Evolutionary conservation across 2,888 invertebrate species (phyloP).

Genomic region (Rotaria sp.): DNA sequence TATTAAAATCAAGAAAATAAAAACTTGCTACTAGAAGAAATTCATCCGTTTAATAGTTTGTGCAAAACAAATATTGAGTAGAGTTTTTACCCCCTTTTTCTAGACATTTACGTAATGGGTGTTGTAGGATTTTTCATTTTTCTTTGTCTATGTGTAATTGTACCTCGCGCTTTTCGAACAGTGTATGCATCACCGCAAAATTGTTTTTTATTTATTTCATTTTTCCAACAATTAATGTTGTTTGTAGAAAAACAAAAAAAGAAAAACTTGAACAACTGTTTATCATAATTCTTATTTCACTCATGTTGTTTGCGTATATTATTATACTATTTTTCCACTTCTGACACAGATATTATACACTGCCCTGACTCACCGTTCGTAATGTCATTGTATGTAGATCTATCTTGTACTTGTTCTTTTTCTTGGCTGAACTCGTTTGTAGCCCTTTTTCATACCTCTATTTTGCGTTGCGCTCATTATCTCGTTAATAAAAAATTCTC

Average conservation of each 20-base stretch:
- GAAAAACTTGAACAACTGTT: not conserved
- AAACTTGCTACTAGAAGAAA: not conserved
- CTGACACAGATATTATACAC: constrained; percentile 2
- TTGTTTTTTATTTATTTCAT: not conserved
- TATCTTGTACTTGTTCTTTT: not conserved
- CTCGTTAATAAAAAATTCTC: not conserved
- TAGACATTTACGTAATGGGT: not conserved
- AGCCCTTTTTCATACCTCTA: constrained; percentile 5
- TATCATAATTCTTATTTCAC: not conserved
- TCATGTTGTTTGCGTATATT: not conserved
- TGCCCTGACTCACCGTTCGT: not conserved
- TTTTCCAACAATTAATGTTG: not conserved
- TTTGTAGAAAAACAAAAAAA: not conserved
- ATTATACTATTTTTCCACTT: not conserved
- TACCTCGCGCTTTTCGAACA: not conserved
- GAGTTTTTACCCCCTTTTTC: not conserved
- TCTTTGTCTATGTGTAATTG: not conserved
- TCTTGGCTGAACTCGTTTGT: not conserved
- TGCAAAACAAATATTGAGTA: not conserved
- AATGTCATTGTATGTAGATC: not conserved
- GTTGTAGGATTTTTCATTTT: not conserved
- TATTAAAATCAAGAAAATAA: not conserved
- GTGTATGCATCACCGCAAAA: not conserved
- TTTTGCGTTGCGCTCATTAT: not conserved
- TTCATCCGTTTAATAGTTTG: not conserved